Evolutionary conservation across 2,797 vertebrate species (phyloP).

Genomic region (Mormyrus hasselquistii): DNA sequence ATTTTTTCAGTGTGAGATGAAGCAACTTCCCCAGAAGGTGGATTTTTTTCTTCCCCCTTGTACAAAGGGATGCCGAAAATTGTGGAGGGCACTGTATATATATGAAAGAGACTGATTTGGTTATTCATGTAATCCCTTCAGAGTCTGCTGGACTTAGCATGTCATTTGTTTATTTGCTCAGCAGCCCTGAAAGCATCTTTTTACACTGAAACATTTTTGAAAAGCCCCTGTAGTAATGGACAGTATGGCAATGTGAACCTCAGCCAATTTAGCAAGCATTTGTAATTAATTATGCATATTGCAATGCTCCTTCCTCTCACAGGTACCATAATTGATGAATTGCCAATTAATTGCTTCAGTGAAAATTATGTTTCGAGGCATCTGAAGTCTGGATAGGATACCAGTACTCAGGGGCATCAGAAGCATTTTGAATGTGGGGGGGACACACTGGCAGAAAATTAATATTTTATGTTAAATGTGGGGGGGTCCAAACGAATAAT

Average conservation of each 20-base stretch:
- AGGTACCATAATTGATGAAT: neutral
- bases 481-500: too few relatives aligned
- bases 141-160: neutral
- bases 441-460: too few relatives aligned
- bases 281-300: neutral
- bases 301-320: neutral
- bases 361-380: neutral
- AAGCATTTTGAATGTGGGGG: too few relatives aligned
- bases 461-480: too few relatives aligned
- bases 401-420: neutral
- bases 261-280: neutral
- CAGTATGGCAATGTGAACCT: neutral
- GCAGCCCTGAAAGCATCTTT: neutral
- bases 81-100: too few relatives aligned
- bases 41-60: too few relatives aligned
- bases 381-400: neutral
- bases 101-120: too few relatives aligned
- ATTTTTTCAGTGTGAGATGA: too few relatives aligned
- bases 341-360: neutral
- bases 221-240: neutral
- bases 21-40: too few relatives aligned
- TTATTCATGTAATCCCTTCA: too few relatives aligned
- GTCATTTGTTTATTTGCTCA: neutral
- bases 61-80: too few relatives aligned
- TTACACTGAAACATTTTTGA: neutral